phyloP scores from a whole-genome alignment of 2,113 vertebrate genomes.

The Microtus montanus region DNA sequence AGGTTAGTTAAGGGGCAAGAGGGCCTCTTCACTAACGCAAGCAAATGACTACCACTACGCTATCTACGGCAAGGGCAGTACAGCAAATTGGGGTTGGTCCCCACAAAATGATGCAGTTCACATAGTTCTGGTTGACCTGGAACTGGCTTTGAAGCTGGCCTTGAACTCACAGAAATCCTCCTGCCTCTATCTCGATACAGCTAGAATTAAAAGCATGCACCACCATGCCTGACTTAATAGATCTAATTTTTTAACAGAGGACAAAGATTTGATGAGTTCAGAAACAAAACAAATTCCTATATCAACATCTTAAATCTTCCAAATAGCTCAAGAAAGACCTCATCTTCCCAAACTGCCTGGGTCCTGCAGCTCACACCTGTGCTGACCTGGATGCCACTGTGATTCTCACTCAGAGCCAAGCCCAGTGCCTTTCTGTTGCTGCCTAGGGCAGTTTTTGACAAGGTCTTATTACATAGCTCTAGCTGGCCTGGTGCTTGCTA shows the following conservation, averaged over 20 bases:
- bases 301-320: background rate
- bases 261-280: background rate
- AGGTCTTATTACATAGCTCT: too few species aligned
- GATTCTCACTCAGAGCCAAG: background rate
- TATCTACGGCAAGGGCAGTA: background rate
- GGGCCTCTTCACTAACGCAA: conserved; percentile 5
- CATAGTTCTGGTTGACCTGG: background rate
- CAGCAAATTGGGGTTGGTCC: background rate
- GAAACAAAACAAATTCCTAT: background rate
- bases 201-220: background rate
- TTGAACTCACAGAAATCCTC: background rate
- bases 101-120: background rate
- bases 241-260: background rate
- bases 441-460: background rate
- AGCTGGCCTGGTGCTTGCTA: background rate
- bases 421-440: background rate
- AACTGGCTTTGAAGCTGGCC: background rate
- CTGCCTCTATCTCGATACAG: background rate
- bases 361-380: background rate
- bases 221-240: background rate
- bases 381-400: background rate
- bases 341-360: background rate
- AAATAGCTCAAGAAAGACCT: background rate
- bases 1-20: conserved; percentile 5
- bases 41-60: background rate